Evolutionary conservation across 2,113 vertebrate species (phyloP).

Genomic region (Otus sunia): DNA sequence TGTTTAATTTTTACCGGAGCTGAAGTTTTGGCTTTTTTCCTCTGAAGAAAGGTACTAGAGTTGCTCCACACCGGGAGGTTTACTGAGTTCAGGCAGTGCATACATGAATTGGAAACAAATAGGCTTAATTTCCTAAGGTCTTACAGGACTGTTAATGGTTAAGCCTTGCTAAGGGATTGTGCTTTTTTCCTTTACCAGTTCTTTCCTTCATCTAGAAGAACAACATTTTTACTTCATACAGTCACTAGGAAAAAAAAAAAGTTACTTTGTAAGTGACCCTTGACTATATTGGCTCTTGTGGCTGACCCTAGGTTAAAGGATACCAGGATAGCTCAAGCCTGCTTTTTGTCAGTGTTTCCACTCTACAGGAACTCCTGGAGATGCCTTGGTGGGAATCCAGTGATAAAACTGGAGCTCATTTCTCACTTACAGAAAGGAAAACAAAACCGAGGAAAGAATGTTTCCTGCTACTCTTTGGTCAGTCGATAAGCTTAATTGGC

Average conservation of each 20-base stretch:
- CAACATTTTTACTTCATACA: constrained; percentile 26
- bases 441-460: constrained; percentile 79
- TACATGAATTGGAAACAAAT: constrained; percentile 36
- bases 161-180: not conserved
- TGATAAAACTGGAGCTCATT: constrained; percentile 76
- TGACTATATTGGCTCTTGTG: constrained; percentile 9
- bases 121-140: constrained; percentile 9
- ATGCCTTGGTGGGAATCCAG: constrained; percentile 86
- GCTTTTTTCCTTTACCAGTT: not conserved
- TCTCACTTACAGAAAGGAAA: constrained; percentile 73
- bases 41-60: not conserved
- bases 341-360: constrained; percentile 88
- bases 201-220: not conserved
- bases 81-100: not conserved
- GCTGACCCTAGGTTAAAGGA: constrained; percentile 79
- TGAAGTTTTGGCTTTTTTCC: not conserved
- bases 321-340: constrained; percentile 83
- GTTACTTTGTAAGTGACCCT: constrained; percentile 37
- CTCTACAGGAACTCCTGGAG: constrained; percentile 75
- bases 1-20: not conserved
- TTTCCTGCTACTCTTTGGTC: constrained; percentile 73
- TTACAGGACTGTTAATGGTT: constrained; percentile 48
- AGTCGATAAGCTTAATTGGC: constrained; percentile 87
- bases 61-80: not conserved
- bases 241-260: not conserved